Percentiles rank a stretch among this genome's conserved stretches.
phyloP scores from a whole-genome alignment of 1,140 invertebrate species.

The Pemphigus obesinymphae region DNA sequence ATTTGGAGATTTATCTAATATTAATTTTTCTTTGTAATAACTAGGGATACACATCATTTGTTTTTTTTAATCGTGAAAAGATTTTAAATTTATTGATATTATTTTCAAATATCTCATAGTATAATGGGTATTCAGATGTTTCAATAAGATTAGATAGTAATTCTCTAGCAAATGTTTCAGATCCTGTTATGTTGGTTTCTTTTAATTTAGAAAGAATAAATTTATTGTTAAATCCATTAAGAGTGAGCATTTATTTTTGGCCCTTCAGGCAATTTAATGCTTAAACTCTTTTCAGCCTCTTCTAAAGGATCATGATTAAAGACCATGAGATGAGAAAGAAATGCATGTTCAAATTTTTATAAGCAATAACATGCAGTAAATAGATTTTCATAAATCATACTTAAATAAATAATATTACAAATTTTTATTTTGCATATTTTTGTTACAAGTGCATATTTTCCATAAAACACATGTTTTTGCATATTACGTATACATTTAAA shows the following conservation, averaged over 20 bases:
- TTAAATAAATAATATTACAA: too few relatives aligned
- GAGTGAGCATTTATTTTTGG: neutral
- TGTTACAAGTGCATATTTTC: too few relatives aligned
- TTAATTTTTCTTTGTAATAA: neutral
- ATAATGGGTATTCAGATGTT: neutral
- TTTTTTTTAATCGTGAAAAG: neutral
- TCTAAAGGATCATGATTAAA: neutral
- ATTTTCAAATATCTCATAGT: neutral
- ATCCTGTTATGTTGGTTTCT: neutral
- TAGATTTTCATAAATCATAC: too few relatives aligned
- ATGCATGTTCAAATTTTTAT: too few relatives aligned
- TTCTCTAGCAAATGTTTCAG: neutral
- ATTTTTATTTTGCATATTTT: too few relatives aligned
- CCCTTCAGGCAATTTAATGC: neutral
- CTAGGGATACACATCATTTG: neutral
- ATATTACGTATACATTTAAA: too few relatives aligned
- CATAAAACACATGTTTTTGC: too few relatives aligned
- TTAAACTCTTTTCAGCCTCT: neutral
- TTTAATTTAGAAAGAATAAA: neutral
- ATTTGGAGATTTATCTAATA: neutral
- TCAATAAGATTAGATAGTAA: neutral
- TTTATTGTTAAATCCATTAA: neutral
- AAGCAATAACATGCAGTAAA: too few relatives aligned
- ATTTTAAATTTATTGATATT: neutral
- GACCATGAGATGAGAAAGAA: too few relatives aligned